phyloP scores from a whole-genome alignment of 2,797 vertebrate species.

The Caiman crocodilus region DNA sequence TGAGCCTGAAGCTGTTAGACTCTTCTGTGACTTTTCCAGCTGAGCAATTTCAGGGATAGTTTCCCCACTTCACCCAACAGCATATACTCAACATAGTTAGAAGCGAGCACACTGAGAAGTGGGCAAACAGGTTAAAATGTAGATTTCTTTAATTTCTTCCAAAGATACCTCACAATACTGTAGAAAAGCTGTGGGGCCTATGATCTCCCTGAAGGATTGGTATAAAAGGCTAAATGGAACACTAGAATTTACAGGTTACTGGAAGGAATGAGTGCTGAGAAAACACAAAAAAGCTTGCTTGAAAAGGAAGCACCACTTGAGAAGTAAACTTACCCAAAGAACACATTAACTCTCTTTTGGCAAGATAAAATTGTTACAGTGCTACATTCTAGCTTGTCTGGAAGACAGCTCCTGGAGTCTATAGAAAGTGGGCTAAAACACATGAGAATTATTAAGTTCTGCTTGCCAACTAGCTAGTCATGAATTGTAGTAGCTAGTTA shows the following conservation, averaged over 20 bases:
- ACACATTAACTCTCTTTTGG: conserved; percentile 38
- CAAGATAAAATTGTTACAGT: conserved; percentile 56
- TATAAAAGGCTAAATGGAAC: conserved; percentile 68
- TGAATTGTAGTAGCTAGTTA: background rate
- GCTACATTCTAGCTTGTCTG: conserved; percentile 16
- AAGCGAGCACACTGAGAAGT: conserved; percentile 20
- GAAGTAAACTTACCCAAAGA: conserved; percentile 67
- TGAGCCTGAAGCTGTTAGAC: background rate
- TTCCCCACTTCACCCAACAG: background rate
- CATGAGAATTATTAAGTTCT: conserved; percentile 28
- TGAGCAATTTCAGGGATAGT: background rate
- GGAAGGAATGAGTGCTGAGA: conserved; percentile 41
- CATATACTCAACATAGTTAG: background rate
- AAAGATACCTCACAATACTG: conserved; percentile 35
- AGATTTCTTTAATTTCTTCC: conserved; percentile 60
- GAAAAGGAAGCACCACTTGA: conserved; percentile 58
- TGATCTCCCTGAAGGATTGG: conserved; percentile 49
- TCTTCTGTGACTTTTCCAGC: conserved; percentile 1
- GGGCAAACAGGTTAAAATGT: conserved; percentile 36
- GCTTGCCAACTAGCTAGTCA: background rate
- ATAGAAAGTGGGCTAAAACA: conserved; percentile 33
- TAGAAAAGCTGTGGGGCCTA: conserved; percentile 26
- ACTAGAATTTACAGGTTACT: conserved; percentile 54
- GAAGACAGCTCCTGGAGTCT: conserved; percentile 34
- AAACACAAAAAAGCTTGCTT: conserved; percentile 58